Percentiles rank a stretch among this genome's conserved stretches.
Evolutionary conservation across 2,888 invertebrate genomes (phyloP).

Genomic region (Lithophane semibrunnea): DNA sequence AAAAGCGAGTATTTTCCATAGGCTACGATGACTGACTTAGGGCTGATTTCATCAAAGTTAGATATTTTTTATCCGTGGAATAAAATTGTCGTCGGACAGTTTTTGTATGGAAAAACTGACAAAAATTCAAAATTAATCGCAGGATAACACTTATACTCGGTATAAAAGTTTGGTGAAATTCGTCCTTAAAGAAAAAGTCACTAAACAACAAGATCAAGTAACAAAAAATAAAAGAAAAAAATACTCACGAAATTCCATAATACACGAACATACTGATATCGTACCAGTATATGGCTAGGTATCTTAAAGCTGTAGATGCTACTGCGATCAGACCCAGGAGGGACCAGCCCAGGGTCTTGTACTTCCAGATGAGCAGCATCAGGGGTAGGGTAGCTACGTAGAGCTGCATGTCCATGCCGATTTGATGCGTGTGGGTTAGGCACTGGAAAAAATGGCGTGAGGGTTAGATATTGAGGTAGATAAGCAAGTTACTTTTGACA

Average conservation of each 20-base stretch:
- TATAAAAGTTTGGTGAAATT: too few species aligned
- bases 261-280: constrained; percentile 90
- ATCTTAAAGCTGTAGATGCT: constrained; percentile 86
- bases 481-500: too few species aligned
- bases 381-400: constrained; percentile 88
- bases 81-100: too few species aligned
- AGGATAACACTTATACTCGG: too few species aligned
- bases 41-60: too few species aligned
- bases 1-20: too few species aligned
- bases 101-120: too few species aligned
- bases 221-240: neutral
- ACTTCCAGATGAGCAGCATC: constrained; percentile 87
- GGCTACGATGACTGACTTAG: too few species aligned
- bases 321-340: constrained; percentile 79
- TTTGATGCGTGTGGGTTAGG: constrained; percentile 90
- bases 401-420: constrained; percentile 91
- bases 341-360: constrained; percentile 79
- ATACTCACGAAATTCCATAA: constrained; percentile 90
- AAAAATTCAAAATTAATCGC: too few species aligned
- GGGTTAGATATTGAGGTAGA: neutral
- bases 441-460: constrained; percentile 80
- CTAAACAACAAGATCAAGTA: too few species aligned
- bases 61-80: too few species aligned
- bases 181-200: too few species aligned
- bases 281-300: constrained; percentile 85